phyloP scores from a whole-genome alignment of 2,113 vertebrate species.

The Procapra przewalskii region DNA sequence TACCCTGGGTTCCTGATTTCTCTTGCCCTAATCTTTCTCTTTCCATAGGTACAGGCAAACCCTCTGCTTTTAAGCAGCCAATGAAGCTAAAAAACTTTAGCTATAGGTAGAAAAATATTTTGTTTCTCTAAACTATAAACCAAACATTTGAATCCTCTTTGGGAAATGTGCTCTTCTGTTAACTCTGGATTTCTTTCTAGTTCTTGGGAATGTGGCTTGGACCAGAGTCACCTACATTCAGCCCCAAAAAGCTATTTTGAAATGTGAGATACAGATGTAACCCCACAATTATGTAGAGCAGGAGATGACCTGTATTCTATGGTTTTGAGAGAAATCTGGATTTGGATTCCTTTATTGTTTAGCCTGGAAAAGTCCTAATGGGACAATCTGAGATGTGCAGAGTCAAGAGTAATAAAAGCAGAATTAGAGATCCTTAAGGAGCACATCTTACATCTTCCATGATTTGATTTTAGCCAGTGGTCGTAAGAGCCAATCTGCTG shows the following conservation, averaged over 20 bases:
- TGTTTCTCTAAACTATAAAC: neutral
- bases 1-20: neutral
- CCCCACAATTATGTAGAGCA: neutral
- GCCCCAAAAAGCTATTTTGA: neutral
- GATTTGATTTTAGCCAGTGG: neutral
- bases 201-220: neutral
- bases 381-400: neutral
- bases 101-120: neutral
- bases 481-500: neutral
- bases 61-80: neutral
- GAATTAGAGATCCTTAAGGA: neutral
- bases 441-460: neutral
- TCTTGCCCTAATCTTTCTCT: neutral
- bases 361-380: neutral
- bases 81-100: neutral
- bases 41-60: neutral
- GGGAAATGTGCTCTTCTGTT: neutral
- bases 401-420: neutral
- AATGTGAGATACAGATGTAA: neutral
- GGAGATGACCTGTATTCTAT: neutral
- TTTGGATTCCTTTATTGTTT: neutral
- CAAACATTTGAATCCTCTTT: neutral
- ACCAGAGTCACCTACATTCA: neutral
- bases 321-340: neutral
- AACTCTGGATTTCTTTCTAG: neutral